These are phyloP conservation scores for Lysandra coridon DNA, from an alignment of 2,888 invertebrate species.

Conservation along the genomic window DNA sequence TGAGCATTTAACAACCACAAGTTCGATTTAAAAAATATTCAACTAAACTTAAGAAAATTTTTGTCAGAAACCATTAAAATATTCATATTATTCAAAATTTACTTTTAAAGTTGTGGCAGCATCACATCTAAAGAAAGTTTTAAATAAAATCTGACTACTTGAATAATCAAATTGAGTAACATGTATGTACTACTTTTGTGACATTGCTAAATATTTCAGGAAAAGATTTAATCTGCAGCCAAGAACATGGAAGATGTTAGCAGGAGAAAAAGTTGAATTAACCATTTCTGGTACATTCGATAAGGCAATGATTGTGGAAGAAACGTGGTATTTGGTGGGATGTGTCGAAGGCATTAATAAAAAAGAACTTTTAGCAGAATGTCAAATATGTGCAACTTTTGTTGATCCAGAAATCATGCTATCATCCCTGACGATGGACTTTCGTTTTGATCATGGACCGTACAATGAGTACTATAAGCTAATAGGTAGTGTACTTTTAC, in stretches of 20 bases:
- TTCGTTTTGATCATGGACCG: constrained; percentile 74
- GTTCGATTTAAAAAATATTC: too few species aligned
- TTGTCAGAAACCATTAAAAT: too few species aligned
- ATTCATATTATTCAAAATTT: too few species aligned
- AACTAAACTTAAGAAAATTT: too few species aligned
- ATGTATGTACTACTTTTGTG: background rate
- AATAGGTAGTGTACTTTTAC: constrained; percentile 56
- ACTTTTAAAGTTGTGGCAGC: too few species aligned
- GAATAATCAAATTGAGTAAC: too few species aligned
- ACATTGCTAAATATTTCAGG: constrained; percentile 48
- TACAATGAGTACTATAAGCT: constrained; percentile 68
- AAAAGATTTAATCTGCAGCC: constrained; percentile 73
- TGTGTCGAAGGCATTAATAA: constrained; percentile 76
- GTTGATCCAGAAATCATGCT: constrained; percentile 80
- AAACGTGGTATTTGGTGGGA: constrained; percentile 81
- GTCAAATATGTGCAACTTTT: constrained; percentile 77
- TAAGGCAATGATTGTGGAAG: constrained; percentile 67
- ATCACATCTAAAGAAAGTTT: too few species aligned
- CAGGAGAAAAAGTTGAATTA: constrained; percentile 66
- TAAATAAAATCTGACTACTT: too few species aligned
- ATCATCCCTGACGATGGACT: constrained; percentile 68
- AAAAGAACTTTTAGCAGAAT: constrained; percentile 74
- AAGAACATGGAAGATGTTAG: constrained; percentile 64
- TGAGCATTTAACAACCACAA: background rate
- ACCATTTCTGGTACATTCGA: constrained; percentile 61